phyloP scores from a whole-genome alignment of 2,797 vertebrate genomes.

The Sebastes minor region DNA sequence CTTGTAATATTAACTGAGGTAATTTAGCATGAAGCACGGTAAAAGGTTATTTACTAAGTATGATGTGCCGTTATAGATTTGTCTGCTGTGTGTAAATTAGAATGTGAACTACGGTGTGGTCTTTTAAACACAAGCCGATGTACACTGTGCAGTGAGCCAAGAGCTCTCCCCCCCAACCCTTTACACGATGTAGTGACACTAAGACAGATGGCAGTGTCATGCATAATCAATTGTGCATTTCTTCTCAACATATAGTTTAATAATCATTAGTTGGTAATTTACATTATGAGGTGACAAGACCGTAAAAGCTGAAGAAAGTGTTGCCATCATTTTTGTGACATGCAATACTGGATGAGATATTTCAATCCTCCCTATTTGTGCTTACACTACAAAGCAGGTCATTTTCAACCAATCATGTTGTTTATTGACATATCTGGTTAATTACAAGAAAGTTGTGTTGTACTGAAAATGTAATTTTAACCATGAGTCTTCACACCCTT shows the following conservation, averaged over 20 bases:
- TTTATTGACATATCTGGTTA: conserved; percentile 15
- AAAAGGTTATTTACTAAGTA: conserved; percentile 64
- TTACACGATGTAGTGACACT: conserved; percentile 36
- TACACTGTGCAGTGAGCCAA: conserved; percentile 39
- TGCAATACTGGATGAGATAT: conserved; percentile 7
- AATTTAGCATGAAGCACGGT: conserved; percentile 67
- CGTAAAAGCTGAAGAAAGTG: conserved; percentile 18
- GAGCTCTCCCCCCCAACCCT: conserved; percentile 19
- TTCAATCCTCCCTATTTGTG: background rate
- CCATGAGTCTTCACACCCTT: conserved; percentile 48
- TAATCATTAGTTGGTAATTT: conserved; percentile 53
- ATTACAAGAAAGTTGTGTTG: conserved; percentile 24
- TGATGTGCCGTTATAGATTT: conserved; percentile 37
- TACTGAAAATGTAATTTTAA: conserved; percentile 47
- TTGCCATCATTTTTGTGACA: conserved; percentile 3
- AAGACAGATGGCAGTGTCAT: conserved; percentile 54
- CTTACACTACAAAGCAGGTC: background rate
- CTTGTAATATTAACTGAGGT: conserved; percentile 56
- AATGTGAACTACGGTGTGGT: conserved; percentile 30
- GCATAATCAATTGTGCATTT: conserved; percentile 48
- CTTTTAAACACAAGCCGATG: conserved; percentile 13
- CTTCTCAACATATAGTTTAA: conserved; percentile 46
- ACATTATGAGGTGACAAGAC: conserved; percentile 33
- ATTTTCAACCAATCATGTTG: background rate
- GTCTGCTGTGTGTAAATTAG: conserved; percentile 41